These are phyloP conservation scores for Eupleurogrammus muticus DNA, from an alignment of 2,797 vertebrate genomes.

Conservation along the genomic window DNA sequence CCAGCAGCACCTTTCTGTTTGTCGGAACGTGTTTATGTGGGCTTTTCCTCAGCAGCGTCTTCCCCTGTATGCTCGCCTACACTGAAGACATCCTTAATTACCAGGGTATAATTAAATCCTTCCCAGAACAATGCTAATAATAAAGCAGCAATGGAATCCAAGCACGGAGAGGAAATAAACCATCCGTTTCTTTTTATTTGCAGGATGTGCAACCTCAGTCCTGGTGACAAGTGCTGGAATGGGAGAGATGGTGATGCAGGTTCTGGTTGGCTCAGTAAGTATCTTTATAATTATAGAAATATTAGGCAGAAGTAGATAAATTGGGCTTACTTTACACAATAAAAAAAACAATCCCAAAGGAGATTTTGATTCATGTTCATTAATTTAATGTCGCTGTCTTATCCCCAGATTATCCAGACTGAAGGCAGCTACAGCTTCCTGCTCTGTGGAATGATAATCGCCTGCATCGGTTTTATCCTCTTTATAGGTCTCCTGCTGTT, in stretches of 20 bases:
- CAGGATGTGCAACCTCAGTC: conserved; percentile 95
- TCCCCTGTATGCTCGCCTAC: conserved; percentile 95
- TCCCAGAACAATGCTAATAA: conserved; percentile 5
- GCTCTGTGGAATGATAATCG: conserved; percentile 92
- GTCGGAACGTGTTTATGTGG: conserved; percentile 92
- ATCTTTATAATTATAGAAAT: conserved; percentile 14
- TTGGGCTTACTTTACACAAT: conserved; percentile 14
- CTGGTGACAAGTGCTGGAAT: conserved; percentile 93
- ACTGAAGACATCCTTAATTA: conserved; percentile 96
- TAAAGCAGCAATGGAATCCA: neutral
- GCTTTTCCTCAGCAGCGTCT: conserved; percentile 96
- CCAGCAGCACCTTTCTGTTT: conserved; percentile 88
- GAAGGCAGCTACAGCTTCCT: conserved; percentile 95
- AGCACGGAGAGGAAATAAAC: conserved; percentile 13
- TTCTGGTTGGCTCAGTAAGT: conserved; percentile 94
- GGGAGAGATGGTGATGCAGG: conserved; percentile 96
- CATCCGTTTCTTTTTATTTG: conserved; percentile 32
- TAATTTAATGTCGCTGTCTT: conserved; percentile 36
- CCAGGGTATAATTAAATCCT: conserved; percentile 80
- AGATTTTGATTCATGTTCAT: conserved; percentile 36
- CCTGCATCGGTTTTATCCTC: conserved; percentile 89
- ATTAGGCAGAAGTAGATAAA: conserved; percentile 15
- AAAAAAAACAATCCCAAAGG: conserved; percentile 11
- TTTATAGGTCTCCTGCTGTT: conserved; percentile 91
- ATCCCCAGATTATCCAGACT: conserved; percentile 89